Evolutionary conservation across 2,113 vertebrate species (phyloP).

Genomic region (Dolichotis patagonum): DNA sequence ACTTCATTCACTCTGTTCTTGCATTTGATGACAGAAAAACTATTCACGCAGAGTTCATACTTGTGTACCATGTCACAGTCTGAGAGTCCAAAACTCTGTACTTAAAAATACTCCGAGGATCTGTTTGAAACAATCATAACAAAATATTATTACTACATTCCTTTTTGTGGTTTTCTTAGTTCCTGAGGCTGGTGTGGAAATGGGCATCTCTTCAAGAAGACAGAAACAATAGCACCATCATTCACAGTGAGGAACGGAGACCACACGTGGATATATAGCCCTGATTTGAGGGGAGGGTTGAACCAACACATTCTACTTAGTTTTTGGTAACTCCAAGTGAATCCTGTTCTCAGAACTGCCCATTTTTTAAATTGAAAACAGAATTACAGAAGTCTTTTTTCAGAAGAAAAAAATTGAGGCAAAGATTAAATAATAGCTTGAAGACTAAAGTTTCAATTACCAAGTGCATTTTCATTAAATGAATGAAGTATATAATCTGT

Average conservation of each 20-base stretch:
- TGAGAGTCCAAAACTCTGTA: not conserved
- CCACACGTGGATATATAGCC: not conserved
- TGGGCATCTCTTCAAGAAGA: not conserved
- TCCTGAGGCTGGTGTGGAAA: not conserved
- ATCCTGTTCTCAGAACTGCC: constrained; percentile 23
- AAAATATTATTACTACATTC: not conserved
- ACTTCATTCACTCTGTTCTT: not conserved
- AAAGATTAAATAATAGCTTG: constrained; percentile 53
- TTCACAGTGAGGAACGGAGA: not conserved
- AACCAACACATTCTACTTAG: constrained; percentile 10
- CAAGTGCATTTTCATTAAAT: constrained; percentile 36
- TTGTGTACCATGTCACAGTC: not conserved
- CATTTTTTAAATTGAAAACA: constrained; percentile 34
- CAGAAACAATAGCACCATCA: not conserved
- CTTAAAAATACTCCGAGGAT: not conserved
- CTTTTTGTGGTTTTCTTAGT: not conserved
- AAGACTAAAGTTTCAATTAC: constrained; percentile 59
- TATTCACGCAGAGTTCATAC: not conserved
- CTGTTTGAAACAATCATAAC: not conserved
- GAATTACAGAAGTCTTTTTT: constrained; percentile 52
- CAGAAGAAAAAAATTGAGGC: constrained; percentile 48
- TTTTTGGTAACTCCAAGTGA: constrained; percentile 36
- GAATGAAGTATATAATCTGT: constrained; percentile 43
- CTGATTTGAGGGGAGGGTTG: not conserved
- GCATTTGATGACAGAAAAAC: constrained; percentile 6